Percentiles rank a stretch among this genome's conserved stretches.
These are phyloP conservation scores for Microcebus tavaratra DNA, from an alignment of 2,113 vertebrate species.

Conservation along the genomic window DNA sequence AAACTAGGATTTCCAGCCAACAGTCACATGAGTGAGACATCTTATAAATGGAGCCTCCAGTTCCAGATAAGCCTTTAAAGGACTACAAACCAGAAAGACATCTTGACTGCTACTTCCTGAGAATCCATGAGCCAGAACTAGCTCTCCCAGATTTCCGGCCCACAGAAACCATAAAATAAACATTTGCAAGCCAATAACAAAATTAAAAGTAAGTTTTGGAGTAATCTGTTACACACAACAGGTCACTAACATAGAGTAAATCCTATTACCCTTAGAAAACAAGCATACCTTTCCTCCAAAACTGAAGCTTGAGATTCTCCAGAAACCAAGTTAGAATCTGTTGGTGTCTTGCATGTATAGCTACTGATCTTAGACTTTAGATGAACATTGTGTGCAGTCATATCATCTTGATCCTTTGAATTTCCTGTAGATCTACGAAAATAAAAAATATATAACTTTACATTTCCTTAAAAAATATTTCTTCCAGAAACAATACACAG, in stretches of 20 bases:
- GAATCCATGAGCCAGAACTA: background rate
- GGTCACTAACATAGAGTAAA: background rate
- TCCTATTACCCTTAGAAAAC: background rate
- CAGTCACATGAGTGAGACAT: background rate
- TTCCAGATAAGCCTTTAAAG: constrained; percentile 3
- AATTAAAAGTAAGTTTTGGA: background rate
- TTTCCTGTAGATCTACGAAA: constrained; percentile 50
- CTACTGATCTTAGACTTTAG: background rate
- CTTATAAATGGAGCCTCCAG: background rate
- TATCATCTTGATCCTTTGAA: background rate
- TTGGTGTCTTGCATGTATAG: background rate
- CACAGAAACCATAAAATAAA: constrained; percentile 16
- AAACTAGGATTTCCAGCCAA: background rate
- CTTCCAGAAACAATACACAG: constrained; percentile 28
- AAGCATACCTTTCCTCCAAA: constrained; percentile 73
- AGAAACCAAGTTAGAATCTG: background rate
- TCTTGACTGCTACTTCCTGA: background rate
- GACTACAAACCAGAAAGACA: background rate
- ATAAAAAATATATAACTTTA: constrained; percentile 50
- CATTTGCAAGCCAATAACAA: background rate
- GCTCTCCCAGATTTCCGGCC: background rate
- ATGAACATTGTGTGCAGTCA: constrained; percentile 19
- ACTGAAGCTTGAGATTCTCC: background rate
- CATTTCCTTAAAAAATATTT: constrained; percentile 35
- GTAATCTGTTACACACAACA: background rate